Evolutionary conservation across 2,797 vertebrate genomes (phyloP).

Genomic region (Psittacula echo): DNA sequence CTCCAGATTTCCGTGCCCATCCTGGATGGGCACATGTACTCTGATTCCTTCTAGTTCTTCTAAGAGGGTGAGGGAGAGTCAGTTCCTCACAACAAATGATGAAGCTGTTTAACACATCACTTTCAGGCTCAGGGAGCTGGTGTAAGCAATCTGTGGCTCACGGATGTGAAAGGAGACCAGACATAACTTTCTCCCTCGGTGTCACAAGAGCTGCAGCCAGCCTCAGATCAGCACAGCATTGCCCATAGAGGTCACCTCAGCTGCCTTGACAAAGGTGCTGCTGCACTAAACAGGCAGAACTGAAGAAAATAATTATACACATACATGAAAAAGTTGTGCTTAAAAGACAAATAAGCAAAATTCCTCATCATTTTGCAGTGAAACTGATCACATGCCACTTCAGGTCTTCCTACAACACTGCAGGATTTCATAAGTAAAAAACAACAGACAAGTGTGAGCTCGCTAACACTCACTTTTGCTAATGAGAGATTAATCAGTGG

Average conservation of each 20-base stretch:
- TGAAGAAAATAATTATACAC: background rate
- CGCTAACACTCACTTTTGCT: background rate
- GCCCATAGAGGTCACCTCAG: background rate
- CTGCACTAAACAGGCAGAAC: background rate
- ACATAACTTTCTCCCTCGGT: background rate
- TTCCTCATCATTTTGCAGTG: background rate
- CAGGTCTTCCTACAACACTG: background rate
- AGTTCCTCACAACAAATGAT: background rate
- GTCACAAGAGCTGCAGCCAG: background rate
- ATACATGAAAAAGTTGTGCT: background rate
- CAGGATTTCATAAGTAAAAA: background rate
- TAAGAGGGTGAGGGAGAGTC: background rate
- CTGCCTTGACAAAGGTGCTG: background rate
- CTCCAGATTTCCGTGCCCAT: background rate
- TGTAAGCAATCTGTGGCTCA: background rate
- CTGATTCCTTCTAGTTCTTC: background rate
- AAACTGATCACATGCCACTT: background rate
- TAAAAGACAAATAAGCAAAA: background rate
- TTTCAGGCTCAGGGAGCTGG: background rate
- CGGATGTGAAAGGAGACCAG: background rate
- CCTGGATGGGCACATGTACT: background rate
- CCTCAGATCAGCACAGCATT: rapidly evolving
- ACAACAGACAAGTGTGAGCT: background rate
- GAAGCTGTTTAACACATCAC: background rate
- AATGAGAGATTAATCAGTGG: background rate